Conservation (phyloP, 2,888 invertebrate species). For the Noctua comes region DNA sequence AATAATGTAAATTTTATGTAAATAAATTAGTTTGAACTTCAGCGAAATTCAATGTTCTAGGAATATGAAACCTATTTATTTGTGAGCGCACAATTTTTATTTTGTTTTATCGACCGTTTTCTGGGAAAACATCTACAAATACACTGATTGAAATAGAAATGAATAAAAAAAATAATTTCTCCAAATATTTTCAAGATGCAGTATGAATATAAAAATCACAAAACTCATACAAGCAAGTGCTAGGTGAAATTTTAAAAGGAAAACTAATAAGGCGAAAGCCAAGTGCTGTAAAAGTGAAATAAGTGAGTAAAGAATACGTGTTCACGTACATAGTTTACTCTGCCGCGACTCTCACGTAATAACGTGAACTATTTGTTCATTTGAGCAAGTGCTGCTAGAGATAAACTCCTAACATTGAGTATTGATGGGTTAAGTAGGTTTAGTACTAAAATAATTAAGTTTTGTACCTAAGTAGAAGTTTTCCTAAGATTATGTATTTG, state of each 20-base stretch:
- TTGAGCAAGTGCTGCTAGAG: constrained; percentile 38
- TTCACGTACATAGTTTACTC: constrained; percentile 46
- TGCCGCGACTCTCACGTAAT: constrained; percentile 37
- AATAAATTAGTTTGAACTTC: background rate
- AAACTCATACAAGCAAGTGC: constrained; percentile 9
- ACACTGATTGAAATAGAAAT: background rate
- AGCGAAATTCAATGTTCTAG: constrained; percentile 1
- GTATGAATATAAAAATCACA: constrained; percentile 11
- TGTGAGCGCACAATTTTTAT: background rate
- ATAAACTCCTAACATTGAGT: constrained; percentile 39
- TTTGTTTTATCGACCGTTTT: background rate
- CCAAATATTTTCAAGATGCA: background rate
- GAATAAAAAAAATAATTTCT: background rate
- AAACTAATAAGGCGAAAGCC: constrained; percentile 39
- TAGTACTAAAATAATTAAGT: constrained; percentile 1
- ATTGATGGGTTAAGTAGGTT: constrained; percentile 17
- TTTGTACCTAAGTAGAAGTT: background rate
- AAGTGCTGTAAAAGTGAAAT: constrained; percentile 48
- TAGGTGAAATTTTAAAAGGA: constrained; percentile 29
- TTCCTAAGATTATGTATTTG: background rate
- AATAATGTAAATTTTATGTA: background rate
- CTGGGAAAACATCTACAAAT: background rate
- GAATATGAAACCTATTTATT: background rate
- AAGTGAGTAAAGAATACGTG: constrained; percentile 49
- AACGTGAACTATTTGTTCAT: constrained; percentile 56